phyloP scores from a whole-genome alignment of 2,797 vertebrate species.

The Taenioides sp. region DNA sequence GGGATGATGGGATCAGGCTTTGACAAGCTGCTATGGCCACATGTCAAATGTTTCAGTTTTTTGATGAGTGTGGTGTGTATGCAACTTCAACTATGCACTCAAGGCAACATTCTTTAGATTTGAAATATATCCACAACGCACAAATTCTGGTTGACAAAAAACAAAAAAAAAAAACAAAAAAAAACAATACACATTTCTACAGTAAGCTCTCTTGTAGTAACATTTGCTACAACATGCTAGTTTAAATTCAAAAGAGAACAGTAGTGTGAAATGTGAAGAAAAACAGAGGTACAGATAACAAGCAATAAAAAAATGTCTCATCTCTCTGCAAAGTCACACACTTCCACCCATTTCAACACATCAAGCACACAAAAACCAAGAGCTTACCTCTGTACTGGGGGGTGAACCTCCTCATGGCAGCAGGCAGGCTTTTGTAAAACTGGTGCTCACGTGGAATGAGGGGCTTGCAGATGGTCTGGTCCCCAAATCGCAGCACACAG shows the following conservation, averaged over 20 bases:
- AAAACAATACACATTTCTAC: not conserved
- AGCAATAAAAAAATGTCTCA: not conserved
- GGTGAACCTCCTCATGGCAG: slow-evolving; percentile 89
- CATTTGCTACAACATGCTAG: not conserved
- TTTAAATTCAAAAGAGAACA: not conserved
- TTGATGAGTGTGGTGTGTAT: not conserved
- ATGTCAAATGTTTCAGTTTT: slow-evolving; percentile 4
- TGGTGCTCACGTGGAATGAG: slow-evolving; percentile 90
- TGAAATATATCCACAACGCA: not conserved
- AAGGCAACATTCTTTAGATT: not conserved
- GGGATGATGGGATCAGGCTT: too few species aligned
- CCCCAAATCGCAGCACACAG: slow-evolving; percentile 89
- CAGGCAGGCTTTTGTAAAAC: slow-evolving; percentile 90
- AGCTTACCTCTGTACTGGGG: slow-evolving; percentile 89
- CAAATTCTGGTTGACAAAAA: not conserved
- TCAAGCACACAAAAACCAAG: not conserved
- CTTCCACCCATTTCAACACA: not conserved
- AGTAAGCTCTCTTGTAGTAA: slow-evolving; percentile 1
- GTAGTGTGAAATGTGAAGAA: not conserved
- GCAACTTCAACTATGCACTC: not conserved
- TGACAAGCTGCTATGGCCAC: too few species aligned
- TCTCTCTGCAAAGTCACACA: not conserved
- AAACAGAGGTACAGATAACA: not conserved
- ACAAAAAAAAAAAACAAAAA: too few species aligned
- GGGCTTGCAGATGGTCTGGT: slow-evolving; percentile 91